Evolutionary conservation across 2,113 vertebrate genomes (phyloP).

Genomic region (Alectura lathami): DNA sequence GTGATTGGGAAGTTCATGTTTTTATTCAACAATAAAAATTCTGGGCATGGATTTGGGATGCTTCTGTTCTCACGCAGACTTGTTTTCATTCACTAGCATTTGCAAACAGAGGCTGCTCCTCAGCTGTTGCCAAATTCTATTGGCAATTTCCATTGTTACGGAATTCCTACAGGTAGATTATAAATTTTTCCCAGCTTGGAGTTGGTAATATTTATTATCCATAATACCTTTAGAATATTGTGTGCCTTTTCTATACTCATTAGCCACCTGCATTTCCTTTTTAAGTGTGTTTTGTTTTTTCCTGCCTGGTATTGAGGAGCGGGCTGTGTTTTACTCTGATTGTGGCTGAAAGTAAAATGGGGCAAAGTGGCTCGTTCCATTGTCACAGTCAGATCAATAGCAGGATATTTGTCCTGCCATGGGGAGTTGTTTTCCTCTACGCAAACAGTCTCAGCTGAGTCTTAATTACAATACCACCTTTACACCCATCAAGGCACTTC

Average conservation of each 20-base stretch:
- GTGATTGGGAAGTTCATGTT: not conserved
- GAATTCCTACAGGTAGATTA: not conserved
- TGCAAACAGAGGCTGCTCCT: not conserved
- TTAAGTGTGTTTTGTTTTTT: not conserved
- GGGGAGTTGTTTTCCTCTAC: conserved; percentile 43
- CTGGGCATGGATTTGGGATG: not conserved
- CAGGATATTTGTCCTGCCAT: not conserved
- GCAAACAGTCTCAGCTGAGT: not conserved
- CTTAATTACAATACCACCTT: conserved; percentile 39
- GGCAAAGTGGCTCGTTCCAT: not conserved
- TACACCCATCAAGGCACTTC: not conserved
- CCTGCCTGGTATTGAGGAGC: not conserved
- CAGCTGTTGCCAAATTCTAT: not conserved
- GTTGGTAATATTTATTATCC: not conserved
- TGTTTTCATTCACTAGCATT: not conserved
- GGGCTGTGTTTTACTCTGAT: not conserved
- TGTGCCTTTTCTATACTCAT: not conserved
- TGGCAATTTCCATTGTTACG: not conserved
- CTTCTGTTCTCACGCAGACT: not conserved
- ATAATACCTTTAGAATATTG: not conserved
- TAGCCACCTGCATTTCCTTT: conserved; percentile 3
- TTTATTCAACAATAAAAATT: not conserved
- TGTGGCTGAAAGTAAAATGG: not conserved
- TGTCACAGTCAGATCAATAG: conserved; percentile 9
- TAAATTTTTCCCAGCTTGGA: fast-evolving